Percentiles rank a stretch among this genome's conserved stretches.
phyloP scores from a whole-genome alignment of 2,888 invertebrate species.

The Scelioninae gen. 1 region DNA sequence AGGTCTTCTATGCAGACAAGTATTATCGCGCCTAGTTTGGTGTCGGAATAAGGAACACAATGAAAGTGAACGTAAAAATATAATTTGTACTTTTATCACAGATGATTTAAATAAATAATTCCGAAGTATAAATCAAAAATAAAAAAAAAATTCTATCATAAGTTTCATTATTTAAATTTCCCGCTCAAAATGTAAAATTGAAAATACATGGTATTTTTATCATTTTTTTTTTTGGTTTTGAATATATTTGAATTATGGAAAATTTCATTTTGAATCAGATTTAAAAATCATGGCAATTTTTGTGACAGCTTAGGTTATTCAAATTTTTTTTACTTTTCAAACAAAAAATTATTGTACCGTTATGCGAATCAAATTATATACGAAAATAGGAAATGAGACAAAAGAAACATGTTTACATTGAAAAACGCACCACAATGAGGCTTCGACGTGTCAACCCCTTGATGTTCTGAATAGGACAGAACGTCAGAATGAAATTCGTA shows the following conservation, averaged over 20 bases:
- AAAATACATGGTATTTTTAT: too few species aligned
- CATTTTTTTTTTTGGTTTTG: too few species aligned
- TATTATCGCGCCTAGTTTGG: constrained; percentile 78
- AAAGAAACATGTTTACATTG: constrained; percentile 20
- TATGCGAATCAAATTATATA: constrained; percentile 7
- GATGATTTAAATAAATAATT: not conserved
- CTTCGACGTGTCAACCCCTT: constrained; percentile 24
- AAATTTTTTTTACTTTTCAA: not conserved
- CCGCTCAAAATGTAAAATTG: too few species aligned
- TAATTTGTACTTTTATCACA: not conserved
- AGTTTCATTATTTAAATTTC: too few species aligned
- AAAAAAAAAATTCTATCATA: too few species aligned
- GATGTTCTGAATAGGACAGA: constrained; percentile 5
- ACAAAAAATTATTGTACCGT: not conserved
- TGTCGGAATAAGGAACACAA: constrained; percentile 35
- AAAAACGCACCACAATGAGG: constrained; percentile 20
- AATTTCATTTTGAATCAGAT: too few species aligned
- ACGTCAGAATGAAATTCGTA: constrained; percentile 31
- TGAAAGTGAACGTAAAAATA: not conserved
- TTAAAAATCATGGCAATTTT: not conserved
- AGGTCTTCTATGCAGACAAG: constrained; percentile 75
- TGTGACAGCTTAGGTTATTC: not conserved
- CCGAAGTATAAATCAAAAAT: too few species aligned
- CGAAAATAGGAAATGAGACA: constrained; percentile 29
- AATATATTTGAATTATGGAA: too few species aligned